phyloP scores from a whole-genome alignment of 2,888 invertebrate genomes.

The Machimus rusticus region DNA sequence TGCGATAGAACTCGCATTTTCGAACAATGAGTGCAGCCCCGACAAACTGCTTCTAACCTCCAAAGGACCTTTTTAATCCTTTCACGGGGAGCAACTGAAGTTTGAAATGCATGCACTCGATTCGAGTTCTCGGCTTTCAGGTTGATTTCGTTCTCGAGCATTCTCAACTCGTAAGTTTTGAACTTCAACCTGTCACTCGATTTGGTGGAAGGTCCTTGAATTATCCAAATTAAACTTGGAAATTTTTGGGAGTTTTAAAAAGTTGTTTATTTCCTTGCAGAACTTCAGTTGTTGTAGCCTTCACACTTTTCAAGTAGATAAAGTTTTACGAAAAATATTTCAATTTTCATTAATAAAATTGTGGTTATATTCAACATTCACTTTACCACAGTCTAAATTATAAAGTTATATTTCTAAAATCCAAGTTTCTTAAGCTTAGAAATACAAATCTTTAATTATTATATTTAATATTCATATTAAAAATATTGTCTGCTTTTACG shows the following conservation, averaged over 20 bases:
- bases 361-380: no score
- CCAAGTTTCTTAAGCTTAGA: no score
- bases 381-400: no score
- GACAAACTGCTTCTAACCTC: not conserved
- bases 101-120: not conserved
- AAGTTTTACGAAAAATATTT: no score
- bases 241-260: not conserved
- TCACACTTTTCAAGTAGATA: no score
- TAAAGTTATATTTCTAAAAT: no score
- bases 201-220: not conserved
- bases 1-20: not conserved
- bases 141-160: not conserved
- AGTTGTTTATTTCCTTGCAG: no score
- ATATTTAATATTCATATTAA: no score
- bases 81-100: not conserved
- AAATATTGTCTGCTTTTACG: no score
- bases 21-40: not conserved
- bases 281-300: no score
- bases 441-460: no score
- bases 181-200: not conserved
- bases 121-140: not conserved
- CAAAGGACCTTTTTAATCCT: not conserved
- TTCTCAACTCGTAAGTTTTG: not conserved
- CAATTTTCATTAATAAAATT: no score
- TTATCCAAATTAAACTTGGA: not conserved